Percentiles rank a stretch among this genome's conserved stretches.
These are phyloP conservation scores for Anodontia alba DNA, from an alignment of 2,888 invertebrate genomes.

Conservation along the genomic window DNA sequence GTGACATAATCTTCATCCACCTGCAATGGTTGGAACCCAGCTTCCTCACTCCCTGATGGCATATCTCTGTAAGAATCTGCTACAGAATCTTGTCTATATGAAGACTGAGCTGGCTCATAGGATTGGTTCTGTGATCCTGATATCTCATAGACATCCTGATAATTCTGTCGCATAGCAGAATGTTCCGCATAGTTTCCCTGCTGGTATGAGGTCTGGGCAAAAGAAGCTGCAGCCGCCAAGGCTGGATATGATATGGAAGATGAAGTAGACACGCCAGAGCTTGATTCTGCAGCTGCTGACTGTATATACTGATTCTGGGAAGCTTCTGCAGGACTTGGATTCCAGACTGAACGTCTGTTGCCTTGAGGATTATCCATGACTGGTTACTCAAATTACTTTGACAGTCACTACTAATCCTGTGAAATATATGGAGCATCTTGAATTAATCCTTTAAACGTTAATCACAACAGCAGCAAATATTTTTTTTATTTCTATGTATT, in stretches of 20 bases:
- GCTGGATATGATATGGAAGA: neutral
- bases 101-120: conserved; percentile 74
- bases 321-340: conserved; percentile 5
- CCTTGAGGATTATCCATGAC: conserved; percentile 12
- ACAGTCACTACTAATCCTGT: neutral
- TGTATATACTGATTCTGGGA: neutral
- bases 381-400: neutral
- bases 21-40: conserved; percentile 57
- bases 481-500: no score
- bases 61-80: conserved; percentile 63
- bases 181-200: neutral
- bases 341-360: conserved; percentile 28
- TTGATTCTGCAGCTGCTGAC: conserved; percentile 28
- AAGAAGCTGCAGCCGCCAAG: conserved; percentile 26
- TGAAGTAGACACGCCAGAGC: conserved; percentile 30
- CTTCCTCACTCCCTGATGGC: conserved; percentile 65
- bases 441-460: no score
- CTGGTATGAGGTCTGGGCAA: conserved; percentile 22
- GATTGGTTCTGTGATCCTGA: conserved; percentile 22
- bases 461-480: no score
- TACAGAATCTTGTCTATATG: conserved; percentile 68
- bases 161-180: neutral
- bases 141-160: neutral
- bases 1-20: conserved; percentile 31
- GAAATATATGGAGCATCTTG: no score